Base-by-base conservation (phyloP, 2,113 vertebrate species). In the Daboia siamensis region DNA sequence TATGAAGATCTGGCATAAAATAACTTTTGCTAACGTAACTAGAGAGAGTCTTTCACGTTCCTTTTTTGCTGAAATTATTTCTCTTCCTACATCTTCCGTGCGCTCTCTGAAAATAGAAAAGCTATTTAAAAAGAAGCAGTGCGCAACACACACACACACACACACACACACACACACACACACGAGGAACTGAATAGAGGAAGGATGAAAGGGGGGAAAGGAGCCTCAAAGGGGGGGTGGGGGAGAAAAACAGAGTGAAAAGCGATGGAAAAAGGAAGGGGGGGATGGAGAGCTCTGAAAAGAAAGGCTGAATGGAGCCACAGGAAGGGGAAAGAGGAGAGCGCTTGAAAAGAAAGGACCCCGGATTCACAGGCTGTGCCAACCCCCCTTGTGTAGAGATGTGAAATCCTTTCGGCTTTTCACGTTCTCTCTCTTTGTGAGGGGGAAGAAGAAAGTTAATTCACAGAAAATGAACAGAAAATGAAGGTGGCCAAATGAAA, bases 291-390 rank as follows among this genome's bases (percentile, higher is more conserved):
- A 97, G 96, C 97, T 39, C 74, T 80, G 74, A 96, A 96, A 94
- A 97, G 96, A 97, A 95, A 97, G 95, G 96, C 96, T 97, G 96
- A 96, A 96, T 86, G 93, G 97, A 97, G 96, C 95, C 97, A 96
- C 97, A 97, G 96, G 94, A 97, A 96, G n/a, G 46, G 96, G 93
- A 95, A 96, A 96, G 96, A 96, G 95, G 96, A 93, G 96, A 90
- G 93, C 20, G 93, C 96, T 96, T 97, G 97, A 98, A 98, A 98
- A 97, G 97, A 96, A 96, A 97, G 97, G 97, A 97, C 97, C 98
- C 96, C 96, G 95, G 96, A 96, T 97, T 97, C 97, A 97, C 94
- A 85, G 94, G 56, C 93, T 74, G 95, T 96, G 97, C 97, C 98
- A 98, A 97, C 97, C 98, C 97, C 96, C 96, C 97, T 97, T 96